phyloP scores from a whole-genome alignment of 2,797 vertebrate genomes.

The Sebastes itinus region DNA sequence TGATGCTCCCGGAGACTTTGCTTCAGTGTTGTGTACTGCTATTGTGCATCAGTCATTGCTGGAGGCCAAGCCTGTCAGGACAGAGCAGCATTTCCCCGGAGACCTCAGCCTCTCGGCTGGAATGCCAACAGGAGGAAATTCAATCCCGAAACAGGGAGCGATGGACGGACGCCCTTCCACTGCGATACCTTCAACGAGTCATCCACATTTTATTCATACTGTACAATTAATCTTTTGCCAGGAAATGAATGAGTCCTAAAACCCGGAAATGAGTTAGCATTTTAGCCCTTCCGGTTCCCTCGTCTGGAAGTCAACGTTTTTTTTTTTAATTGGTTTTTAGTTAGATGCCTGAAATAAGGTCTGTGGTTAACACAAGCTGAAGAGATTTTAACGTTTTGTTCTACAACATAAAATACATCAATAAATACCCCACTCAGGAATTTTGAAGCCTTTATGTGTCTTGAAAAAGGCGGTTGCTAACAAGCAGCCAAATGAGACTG shows the following conservation, averaged over 20 bases:
- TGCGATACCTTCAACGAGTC: conserved; percentile 2
- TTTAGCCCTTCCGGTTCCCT: too few species aligned
- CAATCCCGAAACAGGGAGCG: conserved; percentile 20
- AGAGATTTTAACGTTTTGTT: background rate
- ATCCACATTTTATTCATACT: background rate
- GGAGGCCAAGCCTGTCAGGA: conserved; percentile 82
- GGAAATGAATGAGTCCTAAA: background rate
- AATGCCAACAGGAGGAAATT: conserved; percentile 72
- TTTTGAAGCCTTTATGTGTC: too few species aligned
- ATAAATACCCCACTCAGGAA: too few species aligned
- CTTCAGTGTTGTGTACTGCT: conserved; percentile 62
- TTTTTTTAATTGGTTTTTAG: too few species aligned
- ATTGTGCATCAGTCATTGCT: conserved; percentile 74
- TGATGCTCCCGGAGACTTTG: conserved; percentile 65
- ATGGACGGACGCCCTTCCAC: conserved; percentile 32
- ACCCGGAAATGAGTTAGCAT: too few species aligned
- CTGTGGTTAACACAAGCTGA: too few species aligned
- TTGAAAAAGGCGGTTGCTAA: too few species aligned
- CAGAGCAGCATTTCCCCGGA: conserved; percentile 83
- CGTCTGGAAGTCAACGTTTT: too few species aligned
- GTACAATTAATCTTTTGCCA: background rate
- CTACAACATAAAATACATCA: background rate
- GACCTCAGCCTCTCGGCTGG: conserved; percentile 75
- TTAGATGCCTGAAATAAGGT: too few species aligned
- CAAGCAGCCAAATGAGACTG: too few species aligned